phyloP scores from a whole-genome alignment of 2,797 vertebrate genomes.

The Takifugu rubripes region DNA sequence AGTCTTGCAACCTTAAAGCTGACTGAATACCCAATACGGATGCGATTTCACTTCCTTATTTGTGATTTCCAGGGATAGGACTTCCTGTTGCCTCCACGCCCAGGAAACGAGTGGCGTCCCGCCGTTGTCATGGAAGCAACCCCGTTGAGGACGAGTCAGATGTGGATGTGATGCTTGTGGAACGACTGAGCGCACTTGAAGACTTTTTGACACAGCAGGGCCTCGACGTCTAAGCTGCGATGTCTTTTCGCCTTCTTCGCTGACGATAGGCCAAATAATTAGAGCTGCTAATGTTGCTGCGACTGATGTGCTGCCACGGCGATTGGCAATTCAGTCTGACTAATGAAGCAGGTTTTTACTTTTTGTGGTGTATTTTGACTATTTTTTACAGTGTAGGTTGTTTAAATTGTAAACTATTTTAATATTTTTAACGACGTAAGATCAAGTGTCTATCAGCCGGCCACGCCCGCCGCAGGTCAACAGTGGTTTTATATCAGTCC shows the following conservation, averaged over 20 bases:
- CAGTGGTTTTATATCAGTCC: not conserved
- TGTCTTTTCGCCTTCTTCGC: slow-evolving; percentile 21
- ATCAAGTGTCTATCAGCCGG: slow-evolving; percentile 1
- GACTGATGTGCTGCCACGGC: slow-evolving; percentile 1
- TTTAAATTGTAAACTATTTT: slow-evolving; percentile 22
- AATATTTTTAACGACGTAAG: not conserved
- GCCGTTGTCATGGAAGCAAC: slow-evolving; percentile 66
- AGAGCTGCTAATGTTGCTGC: slow-evolving; percentile 28
- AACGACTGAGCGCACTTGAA: slow-evolving; percentile 90
- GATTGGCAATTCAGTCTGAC: not conserved
- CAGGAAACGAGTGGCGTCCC: slow-evolving; percentile 73
- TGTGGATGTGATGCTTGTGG: slow-evolving; percentile 86
- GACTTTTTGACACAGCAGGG: slow-evolving; percentile 82
- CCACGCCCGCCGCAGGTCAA: slow-evolving; percentile 5
- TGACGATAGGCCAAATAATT: slow-evolving; percentile 28
- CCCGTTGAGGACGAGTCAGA: slow-evolving; percentile 70
- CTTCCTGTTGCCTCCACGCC: slow-evolving; percentile 34
- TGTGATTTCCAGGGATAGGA: slow-evolving; percentile 30
- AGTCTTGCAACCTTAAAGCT: too few species aligned
- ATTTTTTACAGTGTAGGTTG: slow-evolving; percentile 24
- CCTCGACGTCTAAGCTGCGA: slow-evolving; percentile 57
- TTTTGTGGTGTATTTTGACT: slow-evolving; percentile 1
- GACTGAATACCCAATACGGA: too few species aligned
- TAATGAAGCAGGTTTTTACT: not conserved
- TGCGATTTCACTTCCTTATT: too few species aligned